phyloP scores from a whole-genome alignment of 2,113 vertebrate genomes.

The Hepsetus odoe region DNA sequence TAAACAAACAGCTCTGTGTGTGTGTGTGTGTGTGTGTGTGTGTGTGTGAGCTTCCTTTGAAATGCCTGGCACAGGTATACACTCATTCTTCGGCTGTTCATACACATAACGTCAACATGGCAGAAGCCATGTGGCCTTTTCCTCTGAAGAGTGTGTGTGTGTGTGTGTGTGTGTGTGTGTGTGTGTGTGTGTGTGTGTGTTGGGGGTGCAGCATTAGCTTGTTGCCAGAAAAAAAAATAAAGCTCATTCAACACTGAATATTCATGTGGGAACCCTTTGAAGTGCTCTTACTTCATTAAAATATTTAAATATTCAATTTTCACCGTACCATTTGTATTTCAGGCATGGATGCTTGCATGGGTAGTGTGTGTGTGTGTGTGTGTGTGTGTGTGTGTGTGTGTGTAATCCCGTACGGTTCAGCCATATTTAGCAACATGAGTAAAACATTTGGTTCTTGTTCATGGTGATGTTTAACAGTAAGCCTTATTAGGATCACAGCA shows the following conservation, averaged over 20 bases:
- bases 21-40: slow-evolving; percentile 24
- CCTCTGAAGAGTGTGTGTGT: neutral
- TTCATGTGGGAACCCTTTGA: slow-evolving; percentile 52
- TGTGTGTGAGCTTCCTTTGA: slow-evolving; percentile 39
- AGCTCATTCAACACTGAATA: slow-evolving; percentile 36
- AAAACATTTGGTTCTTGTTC: neutral
- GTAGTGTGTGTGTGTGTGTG: neutral
- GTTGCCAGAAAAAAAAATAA: slow-evolving; percentile 30
- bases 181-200: neutral
- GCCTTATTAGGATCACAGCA: neutral
- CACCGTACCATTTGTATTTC: neutral
- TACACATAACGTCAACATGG: slow-evolving; percentile 45
- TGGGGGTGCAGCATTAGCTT: neutral
- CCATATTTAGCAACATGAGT: neutral
- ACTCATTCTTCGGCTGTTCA: slow-evolving; percentile 38
- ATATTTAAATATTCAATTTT: slow-evolving; percentile 51
- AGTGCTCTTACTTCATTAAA: slow-evolving; percentile 49
- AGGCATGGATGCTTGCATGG: neutral
- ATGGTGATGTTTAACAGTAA: neutral
- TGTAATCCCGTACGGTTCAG: neutral
- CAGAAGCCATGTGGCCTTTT: slow-evolving; percentile 47
- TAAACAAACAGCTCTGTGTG: neutral
- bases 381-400: neutral
- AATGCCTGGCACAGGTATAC: slow-evolving; percentile 47
- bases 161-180: neutral